phyloP scores from a whole-genome alignment of 2,888 invertebrate genomes.

The Drosophila barbarae region DNA sequence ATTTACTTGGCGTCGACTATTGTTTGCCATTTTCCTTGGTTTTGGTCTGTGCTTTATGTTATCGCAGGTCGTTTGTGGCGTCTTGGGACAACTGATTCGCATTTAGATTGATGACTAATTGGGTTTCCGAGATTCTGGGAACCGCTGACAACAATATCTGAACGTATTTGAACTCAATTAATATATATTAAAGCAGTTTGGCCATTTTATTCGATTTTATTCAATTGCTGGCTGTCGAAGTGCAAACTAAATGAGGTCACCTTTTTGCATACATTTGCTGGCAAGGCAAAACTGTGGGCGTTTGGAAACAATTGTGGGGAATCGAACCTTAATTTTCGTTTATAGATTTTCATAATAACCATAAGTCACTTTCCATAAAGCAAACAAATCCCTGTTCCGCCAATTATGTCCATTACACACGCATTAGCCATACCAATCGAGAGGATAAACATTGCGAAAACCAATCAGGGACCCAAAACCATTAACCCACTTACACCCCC shows the following conservation, averaged over 20 bases:
- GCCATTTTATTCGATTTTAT: constrained; percentile 12
- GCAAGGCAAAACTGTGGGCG: not conserved
- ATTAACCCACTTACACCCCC: constrained; percentile 57
- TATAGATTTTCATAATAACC: constrained; percentile 9
- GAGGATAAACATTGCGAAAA: constrained; percentile 47
- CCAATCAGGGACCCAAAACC: constrained; percentile 57
- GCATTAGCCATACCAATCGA: constrained; percentile 43
- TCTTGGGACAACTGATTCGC: constrained; percentile 5
- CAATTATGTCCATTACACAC: constrained; percentile 46
- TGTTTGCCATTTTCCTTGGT: constrained; percentile 7
- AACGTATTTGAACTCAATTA: constrained; percentile 10
- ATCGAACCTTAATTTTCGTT: not conserved
- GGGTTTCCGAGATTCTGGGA: constrained; percentile 6
- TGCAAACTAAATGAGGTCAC: constrained; percentile 8
- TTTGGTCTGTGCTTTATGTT: not conserved
- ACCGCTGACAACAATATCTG: not conserved
- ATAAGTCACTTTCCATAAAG: constrained; percentile 19
- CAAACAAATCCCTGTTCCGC: constrained; percentile 37
- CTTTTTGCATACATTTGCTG: not conserved
- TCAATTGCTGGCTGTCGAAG: constrained; percentile 8
- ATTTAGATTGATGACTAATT: constrained; percentile 12
- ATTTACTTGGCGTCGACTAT: constrained; percentile 27
- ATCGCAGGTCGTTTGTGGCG: not conserved
- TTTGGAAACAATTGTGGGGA: not conserved
- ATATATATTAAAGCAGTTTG: constrained; percentile 15